phyloP scores from a whole-genome alignment of 2,888 invertebrate genomes.

The Dendrolimus houi region DNA sequence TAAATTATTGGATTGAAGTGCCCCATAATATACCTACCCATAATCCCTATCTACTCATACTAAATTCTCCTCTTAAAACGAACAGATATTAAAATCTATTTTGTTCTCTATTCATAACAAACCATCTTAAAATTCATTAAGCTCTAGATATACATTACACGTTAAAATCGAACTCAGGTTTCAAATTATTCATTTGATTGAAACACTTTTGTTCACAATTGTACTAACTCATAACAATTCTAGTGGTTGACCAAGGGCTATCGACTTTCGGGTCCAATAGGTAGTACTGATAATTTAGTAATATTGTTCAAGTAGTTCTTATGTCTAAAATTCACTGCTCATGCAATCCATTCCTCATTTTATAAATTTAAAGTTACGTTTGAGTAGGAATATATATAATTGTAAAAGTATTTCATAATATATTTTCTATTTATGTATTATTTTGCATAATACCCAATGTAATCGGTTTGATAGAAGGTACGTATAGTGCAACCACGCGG shows the following conservation, averaged over 20 bases:
- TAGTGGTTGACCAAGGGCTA: constrained; percentile 58
- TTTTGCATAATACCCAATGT: not conserved
- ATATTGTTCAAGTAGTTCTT: constrained; percentile 21
- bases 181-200: not conserved
- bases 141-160: too few relatives aligned
- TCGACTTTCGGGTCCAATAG: constrained; percentile 60
- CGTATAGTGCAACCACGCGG: constrained; percentile 38
- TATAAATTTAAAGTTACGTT: too few relatives aligned
- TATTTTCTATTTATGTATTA: not conserved
- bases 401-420: not conserved
- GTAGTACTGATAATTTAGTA: constrained; percentile 46
- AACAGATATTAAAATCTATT: too few relatives aligned
- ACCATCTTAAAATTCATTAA: too few relatives aligned
- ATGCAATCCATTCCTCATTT: not conserved
- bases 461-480: constrained; percentile 16
- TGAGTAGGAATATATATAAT: too few relatives aligned
- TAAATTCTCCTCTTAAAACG: too few relatives aligned
- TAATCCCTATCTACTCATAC: too few relatives aligned
- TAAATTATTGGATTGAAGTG: too few relatives aligned
- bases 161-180: too few relatives aligned
- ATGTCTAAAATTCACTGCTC: not conserved
- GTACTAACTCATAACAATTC: constrained; percentile 37
- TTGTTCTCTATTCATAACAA: too few relatives aligned
- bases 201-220: constrained; percentile 25
- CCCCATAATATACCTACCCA: too few relatives aligned